Base-by-base conservation (phyloP, 2,888 invertebrate genomes). In the Luperina nickerlii region DNA sequence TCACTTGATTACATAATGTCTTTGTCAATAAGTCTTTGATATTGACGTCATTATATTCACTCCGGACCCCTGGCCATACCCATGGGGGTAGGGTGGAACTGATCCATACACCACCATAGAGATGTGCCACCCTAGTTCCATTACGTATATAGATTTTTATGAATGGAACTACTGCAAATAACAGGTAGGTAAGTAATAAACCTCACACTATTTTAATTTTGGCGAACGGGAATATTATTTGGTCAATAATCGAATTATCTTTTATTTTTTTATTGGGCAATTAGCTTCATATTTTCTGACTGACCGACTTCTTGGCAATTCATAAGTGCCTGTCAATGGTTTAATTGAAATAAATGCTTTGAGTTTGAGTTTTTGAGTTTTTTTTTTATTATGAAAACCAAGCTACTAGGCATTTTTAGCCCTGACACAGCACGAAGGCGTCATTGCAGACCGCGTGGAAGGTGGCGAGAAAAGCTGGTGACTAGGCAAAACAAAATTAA, bases 1-100 rank as follows among this genome's bases (percentile, higher is more conserved):
- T 69, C 60, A 60, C 54, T 73, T 78, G 45, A 78, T 78, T 74
- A 65, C 83, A 83, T 74, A 83, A 82, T 69, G 69, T 78, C 60
- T 57, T 4, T 24, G 57, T 24, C 57, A 24, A 57, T 3, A 54
- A 60, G 69, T 54, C 60, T 38, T 78, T 81, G 60, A 51, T 65
- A n/a, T 74, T 69, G 42, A 15, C 32, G 8, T 63, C 24, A 32
- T 57, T 67, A 62, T 38, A 76, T 71, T 45, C 11, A 45, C 45
- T 45, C 45, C 45, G 45, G 45, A 45, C 45, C 45, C 45, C 45
- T 45, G 45, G 9, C 45, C 45, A 1, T 45, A 45, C 45, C 45
- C 45, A 11, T 45, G 11, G 45, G 45, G 45, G 45, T 45, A 11
- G 45, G 45, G 45, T 11, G 45, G 45, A 11, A 2, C 11, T 45